These are phyloP conservation scores for Athrips mouffetella DNA, from an alignment of 2,888 invertebrate genomes.

Conservation along the genomic window DNA sequence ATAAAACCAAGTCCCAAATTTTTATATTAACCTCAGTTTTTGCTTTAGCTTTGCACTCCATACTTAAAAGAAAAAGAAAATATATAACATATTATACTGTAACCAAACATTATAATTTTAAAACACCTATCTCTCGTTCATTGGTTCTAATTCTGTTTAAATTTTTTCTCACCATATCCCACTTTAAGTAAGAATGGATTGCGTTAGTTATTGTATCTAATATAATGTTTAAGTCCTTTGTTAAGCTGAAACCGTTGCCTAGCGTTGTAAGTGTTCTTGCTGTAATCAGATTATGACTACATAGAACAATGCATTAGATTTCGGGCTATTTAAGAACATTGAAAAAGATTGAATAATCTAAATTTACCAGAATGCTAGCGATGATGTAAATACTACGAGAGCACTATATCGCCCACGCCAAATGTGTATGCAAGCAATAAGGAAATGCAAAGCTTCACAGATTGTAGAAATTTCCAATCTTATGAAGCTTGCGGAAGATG, in stretches of 20 bases:
- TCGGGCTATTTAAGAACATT: not conserved
- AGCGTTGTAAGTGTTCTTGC: constrained; percentile 15
- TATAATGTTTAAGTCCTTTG: constrained; percentile 40
- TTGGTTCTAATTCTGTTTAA: not conserved
- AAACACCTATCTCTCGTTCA: too few species aligned
- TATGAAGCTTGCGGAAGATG: not conserved
- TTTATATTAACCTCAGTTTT: too few species aligned
- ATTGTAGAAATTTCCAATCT: not conserved
- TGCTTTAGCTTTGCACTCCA: too few species aligned
- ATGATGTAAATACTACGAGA: too few species aligned
- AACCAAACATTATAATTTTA: too few species aligned
- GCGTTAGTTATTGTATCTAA: constrained; percentile 31
- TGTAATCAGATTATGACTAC: constrained; percentile 2
- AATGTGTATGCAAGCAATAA: not conserved
- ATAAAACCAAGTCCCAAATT: too few species aligned
- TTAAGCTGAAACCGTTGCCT: constrained; percentile 28
- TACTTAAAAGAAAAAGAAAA: too few species aligned
- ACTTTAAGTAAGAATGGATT: constrained; percentile 39
- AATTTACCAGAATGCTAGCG: not conserved
- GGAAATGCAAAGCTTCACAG: not conserved
- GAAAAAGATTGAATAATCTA: not conserved
- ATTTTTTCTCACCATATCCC: constrained; percentile 24
- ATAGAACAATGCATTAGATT: not conserved
- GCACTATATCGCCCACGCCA: not conserved
- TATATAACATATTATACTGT: too few species aligned